phyloP scores from a whole-genome alignment of 2,113 vertebrate species.

The Sapajus apella region DNA sequence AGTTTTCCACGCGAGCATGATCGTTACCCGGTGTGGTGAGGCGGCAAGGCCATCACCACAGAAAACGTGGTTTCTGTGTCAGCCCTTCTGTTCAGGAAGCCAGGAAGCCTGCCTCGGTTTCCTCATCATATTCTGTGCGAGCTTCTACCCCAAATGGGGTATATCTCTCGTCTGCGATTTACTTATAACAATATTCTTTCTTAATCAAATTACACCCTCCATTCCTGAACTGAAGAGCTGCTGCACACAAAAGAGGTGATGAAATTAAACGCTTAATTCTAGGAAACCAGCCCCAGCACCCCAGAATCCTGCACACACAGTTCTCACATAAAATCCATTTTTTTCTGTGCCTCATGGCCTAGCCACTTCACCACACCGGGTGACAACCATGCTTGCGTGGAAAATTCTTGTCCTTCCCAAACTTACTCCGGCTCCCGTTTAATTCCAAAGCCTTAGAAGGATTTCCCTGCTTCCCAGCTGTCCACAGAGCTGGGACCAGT shows the following conservation, averaged over 20 bases:
- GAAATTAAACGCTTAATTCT: no score
- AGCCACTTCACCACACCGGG: fast-evolving
- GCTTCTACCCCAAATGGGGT: neutral
- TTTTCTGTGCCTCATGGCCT: neutral
- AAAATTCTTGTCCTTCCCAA: fast-evolving
- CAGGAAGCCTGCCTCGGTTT: neutral
- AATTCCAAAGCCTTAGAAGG: fast-evolving
- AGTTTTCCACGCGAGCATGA: fast-evolving
- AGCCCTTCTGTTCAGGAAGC: neutral
- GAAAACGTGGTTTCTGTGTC: fast-evolving
- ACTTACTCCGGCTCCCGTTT: fast-evolving
- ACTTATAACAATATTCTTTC: fast-evolving
- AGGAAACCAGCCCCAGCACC: fast-evolving
- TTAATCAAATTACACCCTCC: neutral
- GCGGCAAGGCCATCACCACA: fast-evolving
- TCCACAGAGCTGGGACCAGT: neutral
- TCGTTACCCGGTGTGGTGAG: fast-evolving
- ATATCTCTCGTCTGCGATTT: neutral
- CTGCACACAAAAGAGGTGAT: fast-evolving
- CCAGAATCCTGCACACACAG: fast-evolving
- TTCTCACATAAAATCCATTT: fast-evolving
- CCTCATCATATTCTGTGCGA: fast-evolving
- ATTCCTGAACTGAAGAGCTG: no score
- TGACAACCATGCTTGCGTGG: fast-evolving
- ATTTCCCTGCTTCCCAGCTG: neutral